Base-by-base conservation (phyloP, 2,888 invertebrate species). In the Sphaerophoria taeniata region DNA sequence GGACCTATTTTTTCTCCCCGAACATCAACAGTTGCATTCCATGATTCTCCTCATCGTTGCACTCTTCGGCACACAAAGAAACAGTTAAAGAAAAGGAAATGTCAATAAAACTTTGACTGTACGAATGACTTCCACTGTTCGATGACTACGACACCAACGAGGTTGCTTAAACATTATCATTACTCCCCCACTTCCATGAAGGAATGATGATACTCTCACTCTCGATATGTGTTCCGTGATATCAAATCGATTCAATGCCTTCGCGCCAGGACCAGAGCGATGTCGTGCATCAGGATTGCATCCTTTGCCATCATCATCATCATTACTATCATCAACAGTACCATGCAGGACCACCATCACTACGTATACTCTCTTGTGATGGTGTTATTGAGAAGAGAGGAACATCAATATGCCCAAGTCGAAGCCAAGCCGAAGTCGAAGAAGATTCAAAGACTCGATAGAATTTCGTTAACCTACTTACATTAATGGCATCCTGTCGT, bases 401-500 rank as follows among this genome's bases (percentile, higher is more conserved):
- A 31, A 53, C 67, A 67, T 67, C 67, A 67, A 67, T 67, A 53
- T 67, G 67, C 67, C 67, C 24, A 67, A 67, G 36, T 39, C 51
- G 51, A 45, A 36, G 51, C 67, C 4, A 43, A 43, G 39, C 11
- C 67, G 39, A 67, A 67, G 24, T 39, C 65, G 65, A 45, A 45
- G 51, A 65, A 53, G 47, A 74, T 74, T n/a, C n/a, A n/a, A n/a
- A n/a, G n/a, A n/a, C n/a, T n/a, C n/a, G n/a, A 69, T 74, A 69
- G 60, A 80, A 69, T 74, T 61, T 80, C 61, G 34, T 71, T 79
- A 67, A 60, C 67, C 53, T 60, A 60, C 45, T 71, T 61, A 73
- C 67, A 73, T 78, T 61, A 72, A 77, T 73, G 74, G 65, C 75
- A 75, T 74, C 71, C 75, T 75, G 71, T 84, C 71, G 71, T 78